A percentile compares a stretch with the other conserved stretches of the same genome.
Conservation (phyloP, 2,888 invertebrate species). For the Mesochorus sp. region DNA sequence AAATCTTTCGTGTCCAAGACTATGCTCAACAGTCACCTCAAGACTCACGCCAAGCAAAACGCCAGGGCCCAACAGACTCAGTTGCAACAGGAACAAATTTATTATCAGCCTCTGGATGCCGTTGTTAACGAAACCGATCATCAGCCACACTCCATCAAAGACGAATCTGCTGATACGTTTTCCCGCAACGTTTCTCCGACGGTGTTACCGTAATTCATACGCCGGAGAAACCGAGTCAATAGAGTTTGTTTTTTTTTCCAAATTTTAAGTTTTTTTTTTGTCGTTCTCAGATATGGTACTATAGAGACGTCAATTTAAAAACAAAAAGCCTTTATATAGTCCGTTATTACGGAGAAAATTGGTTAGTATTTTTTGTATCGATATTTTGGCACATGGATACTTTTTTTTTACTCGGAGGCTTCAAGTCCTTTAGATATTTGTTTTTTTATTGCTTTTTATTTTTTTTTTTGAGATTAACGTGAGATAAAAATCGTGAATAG, state of each 20-base stretch:
- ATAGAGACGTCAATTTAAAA: too few species aligned
- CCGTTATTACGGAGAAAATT: too few species aligned
- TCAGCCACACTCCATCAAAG: conserved; percentile 51
- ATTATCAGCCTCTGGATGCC: conserved; percentile 53
- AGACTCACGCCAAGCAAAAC: conserved; percentile 80
- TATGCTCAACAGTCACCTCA: conserved; percentile 80
- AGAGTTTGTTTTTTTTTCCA: too few species aligned
- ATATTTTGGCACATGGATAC: conserved; percentile 16
- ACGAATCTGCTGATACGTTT: conserved; percentile 63
- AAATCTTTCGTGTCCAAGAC: conserved; percentile 81
- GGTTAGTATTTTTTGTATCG: too few species aligned
- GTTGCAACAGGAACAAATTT: conserved; percentile 58
- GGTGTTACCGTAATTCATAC: too few species aligned
- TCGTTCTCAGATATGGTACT: too few species aligned
- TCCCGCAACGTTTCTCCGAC: too few species aligned
- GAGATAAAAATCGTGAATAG: conserved; percentile 7
- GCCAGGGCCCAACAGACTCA: conserved; percentile 71
- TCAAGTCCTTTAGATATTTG: background rate
- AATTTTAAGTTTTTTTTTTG: too few species aligned
- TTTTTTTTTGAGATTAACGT: conserved; percentile 23
- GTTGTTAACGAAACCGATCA: conserved; percentile 50
- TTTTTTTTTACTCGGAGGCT: background rate
- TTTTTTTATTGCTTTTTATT: background rate
- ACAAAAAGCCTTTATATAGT: too few species aligned
- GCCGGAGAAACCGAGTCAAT: too few species aligned